Base-by-base conservation (phyloP, 2,888 invertebrate species). In the Trichopoda pennipes region DNA sequence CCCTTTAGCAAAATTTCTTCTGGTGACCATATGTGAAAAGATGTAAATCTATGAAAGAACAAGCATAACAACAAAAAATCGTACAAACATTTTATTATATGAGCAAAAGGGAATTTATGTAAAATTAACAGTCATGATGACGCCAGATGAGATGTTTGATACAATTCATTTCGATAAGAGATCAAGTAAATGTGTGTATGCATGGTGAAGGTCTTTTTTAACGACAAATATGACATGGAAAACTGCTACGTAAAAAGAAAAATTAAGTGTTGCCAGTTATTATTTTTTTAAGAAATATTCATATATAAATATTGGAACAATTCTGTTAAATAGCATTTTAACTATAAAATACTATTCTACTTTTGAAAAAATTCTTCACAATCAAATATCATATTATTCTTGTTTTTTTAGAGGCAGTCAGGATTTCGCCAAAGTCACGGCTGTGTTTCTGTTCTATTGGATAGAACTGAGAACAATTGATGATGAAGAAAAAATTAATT, bases 11-110 rank as follows among this genome's bases (percentile, higher is more conserved):
- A 38, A 73, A 70, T 56, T 61, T 28, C 82, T 82, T 72, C 82
- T 82, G 82, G 75, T 79, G 60, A 68, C 82, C 82, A 82, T 79
- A 79, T 82, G 82, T 78, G 66, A 28, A 51, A 58, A 32, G 38
- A 28, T 44, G 19, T 47, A 42, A 38, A 49, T 42, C 66, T 35
- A 47, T 12, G n/a, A 55, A 38, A 19, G 35, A 70, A 49, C 12
- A 19, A 64, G 49, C 35, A 21, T 47, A 42, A 17, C 23, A 47
- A 47, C 19, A 61, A 61, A 2, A 14, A 38, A 38, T 19, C n/a
- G 53, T 44, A 61, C 51, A 16, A 9, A 51, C 23, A 58, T 51
- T 58, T n/a, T 68, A 51, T 68, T 68, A 58, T 73, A 51, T 60
- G 51, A 6, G 21, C 55, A 73, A 21, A 19, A 44, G 35, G 49